Conservation (phyloP, 2,888 invertebrate species). For the Ectemnius cavifrons region DNA sequence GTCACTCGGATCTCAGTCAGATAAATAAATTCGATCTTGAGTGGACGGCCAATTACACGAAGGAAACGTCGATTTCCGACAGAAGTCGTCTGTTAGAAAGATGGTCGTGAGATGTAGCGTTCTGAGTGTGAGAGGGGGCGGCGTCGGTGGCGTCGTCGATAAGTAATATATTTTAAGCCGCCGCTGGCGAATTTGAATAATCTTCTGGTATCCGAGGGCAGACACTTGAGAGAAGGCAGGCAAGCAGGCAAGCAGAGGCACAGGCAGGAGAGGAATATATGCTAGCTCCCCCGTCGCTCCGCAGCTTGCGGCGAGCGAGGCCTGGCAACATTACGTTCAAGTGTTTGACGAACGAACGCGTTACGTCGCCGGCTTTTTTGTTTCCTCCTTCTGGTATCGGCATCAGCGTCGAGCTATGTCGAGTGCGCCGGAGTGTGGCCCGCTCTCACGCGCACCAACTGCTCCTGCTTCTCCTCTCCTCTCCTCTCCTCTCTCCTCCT, state of each 20-base stretch:
- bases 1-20: neutral
- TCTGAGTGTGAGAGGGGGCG: neutral
- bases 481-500: constrained; percentile 17
- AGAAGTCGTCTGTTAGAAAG: neutral
- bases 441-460: constrained; percentile 57
- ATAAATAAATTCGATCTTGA: neutral
- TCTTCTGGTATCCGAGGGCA: constrained; percentile 72
- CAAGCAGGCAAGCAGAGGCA: too few species aligned
- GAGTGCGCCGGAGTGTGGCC: constrained; percentile 61
- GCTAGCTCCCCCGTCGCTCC: constrained; percentile 37
- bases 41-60: neutral
- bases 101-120: neutral
- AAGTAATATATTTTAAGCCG: constrained; percentile 74
- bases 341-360: constrained; percentile 76
- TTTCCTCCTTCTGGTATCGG: constrained; percentile 72
- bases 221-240: constrained; percentile 67
- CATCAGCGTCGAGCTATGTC: constrained; percentile 74
- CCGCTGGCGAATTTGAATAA: constrained; percentile 75
- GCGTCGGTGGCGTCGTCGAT: constrained; percentile 44
- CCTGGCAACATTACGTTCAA: constrained; percentile 76
- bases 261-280: too few species aligned
- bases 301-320: constrained; percentile 51
- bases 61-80: constrained; percentile 5
- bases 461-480: constrained; percentile 33
- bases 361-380: constrained; percentile 72